Conservation (phyloP, 1,140 invertebrate species). For the Meloidogyne hapla region DNA sequence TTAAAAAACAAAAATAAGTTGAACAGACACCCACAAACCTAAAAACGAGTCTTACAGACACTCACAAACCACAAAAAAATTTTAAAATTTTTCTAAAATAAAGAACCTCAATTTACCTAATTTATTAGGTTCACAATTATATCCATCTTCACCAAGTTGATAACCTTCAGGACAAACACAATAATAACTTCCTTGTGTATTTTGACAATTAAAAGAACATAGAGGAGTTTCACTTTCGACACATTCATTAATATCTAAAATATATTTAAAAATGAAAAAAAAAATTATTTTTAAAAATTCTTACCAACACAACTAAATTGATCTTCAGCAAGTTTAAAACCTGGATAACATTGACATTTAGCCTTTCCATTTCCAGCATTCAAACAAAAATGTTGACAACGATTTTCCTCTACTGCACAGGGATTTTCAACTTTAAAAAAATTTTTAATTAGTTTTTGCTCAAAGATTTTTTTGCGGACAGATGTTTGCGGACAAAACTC, state of each 20-base stretch:
- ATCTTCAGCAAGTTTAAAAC: slow-evolving; percentile 60
- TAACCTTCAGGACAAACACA: slow-evolving; percentile 74
- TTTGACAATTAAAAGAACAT: slow-evolving; percentile 71
- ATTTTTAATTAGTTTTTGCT: not conserved
- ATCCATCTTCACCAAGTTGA: slow-evolving; percentile 55
- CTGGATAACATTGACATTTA: slow-evolving; percentile 67
- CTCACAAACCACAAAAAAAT: not conserved
- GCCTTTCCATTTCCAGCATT: slow-evolving; percentile 66
- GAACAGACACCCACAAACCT: slow-evolving; percentile 1
- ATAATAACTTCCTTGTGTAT: slow-evolving; percentile 83
- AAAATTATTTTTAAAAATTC: not conserved
- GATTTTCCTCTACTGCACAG: slow-evolving; percentile 21
- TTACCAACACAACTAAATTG: slow-evolving; percentile 66
- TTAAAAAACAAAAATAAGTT: slow-evolving; percentile 5
- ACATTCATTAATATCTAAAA: slow-evolving; percentile 56
- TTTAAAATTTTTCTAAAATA: not conserved
- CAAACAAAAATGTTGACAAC: slow-evolving; percentile 39
- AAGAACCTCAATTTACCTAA: not conserved
- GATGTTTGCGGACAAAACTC: not conserved
- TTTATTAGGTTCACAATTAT: slow-evolving; percentile 40
- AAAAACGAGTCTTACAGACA: not conserved
- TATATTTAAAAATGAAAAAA: not conserved
- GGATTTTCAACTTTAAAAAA: slow-evolving; percentile 41
- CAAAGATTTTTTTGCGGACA: not conserved
- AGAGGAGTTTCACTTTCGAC: slow-evolving; percentile 21